These are phyloP conservation scores for Myripristis jacobus DNA, from an alignment of 2,797 vertebrate species.

Conservation along the genomic window DNA sequence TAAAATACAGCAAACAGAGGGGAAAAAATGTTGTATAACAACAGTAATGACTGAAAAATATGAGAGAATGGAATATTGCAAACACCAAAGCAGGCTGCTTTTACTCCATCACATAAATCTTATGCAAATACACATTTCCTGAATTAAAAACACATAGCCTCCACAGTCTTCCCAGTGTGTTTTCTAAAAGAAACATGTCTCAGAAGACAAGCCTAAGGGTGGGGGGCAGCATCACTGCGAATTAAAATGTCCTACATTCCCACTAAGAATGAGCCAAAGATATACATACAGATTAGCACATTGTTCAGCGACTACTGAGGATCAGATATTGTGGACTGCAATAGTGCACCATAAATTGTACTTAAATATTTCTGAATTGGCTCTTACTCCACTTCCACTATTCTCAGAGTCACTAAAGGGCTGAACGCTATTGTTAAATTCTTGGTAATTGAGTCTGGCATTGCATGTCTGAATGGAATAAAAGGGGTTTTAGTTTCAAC, in stretches of 20 bases:
- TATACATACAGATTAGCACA: neutral
- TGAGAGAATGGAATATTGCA: neutral
- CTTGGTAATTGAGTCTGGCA: constrained; percentile 2
- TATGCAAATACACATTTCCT: neutral
- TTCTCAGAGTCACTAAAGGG: constrained; percentile 17
- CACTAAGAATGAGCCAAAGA: constrained; percentile 14
- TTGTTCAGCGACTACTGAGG: neutral
- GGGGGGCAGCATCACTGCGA: constrained; percentile 28
- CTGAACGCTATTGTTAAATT: constrained; percentile 12
- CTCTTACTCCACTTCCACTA: constrained; percentile 27
- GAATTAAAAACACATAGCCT: constrained; percentile 13
- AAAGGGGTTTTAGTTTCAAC: constrained; percentile 25
- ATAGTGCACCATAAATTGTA: constrained; percentile 2
- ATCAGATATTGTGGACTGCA: constrained; percentile 1
- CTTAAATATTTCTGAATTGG: constrained; percentile 17
- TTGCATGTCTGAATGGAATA: neutral
- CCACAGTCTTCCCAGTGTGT: constrained; percentile 38
- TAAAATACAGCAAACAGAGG: neutral
- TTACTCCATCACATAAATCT: constrained; percentile 24
- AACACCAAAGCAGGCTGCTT: constrained; percentile 6
- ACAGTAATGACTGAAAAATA: constrained; percentile 1
- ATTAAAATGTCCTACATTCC: constrained; percentile 36
- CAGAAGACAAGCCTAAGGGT: constrained; percentile 43
- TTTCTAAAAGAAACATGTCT: constrained; percentile 14
- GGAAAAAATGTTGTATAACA: constrained; percentile 14